Percentiles rank a stretch among this genome's conserved stretches.
Evolutionary conservation across 2,888 invertebrate species (phyloP).

Genomic region (Trisateles emortualis): DNA sequence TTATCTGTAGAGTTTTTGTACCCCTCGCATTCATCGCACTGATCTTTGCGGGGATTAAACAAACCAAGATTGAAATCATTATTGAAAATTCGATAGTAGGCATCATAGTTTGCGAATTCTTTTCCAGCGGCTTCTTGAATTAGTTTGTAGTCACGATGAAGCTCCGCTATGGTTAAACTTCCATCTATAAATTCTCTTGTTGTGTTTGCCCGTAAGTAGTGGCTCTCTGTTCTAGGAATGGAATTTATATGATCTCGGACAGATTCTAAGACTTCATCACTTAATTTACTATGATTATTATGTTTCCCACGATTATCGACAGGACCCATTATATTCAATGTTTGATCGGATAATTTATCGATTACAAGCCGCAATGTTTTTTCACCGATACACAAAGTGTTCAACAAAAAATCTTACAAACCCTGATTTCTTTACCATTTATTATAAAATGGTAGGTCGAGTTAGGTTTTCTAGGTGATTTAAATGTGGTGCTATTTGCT

Average conservation of each 20-base stretch:
- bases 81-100: slow-evolving; percentile 28
- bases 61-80: slow-evolving; percentile 14
- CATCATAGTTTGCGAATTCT: slow-evolving; percentile 33
- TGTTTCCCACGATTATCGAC: slow-evolving; percentile 41
- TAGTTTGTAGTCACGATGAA: slow-evolving; percentile 36
- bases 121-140: slow-evolving; percentile 21
- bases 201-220: slow-evolving; percentile 40
- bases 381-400: slow-evolving; percentile 37
- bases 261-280: slow-evolving; percentile 33
- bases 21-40: slow-evolving; percentile 15
- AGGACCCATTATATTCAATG: slow-evolving; percentile 21
- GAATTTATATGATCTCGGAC: slow-evolving; percentile 40
- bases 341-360: slow-evolving; percentile 24
- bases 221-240: slow-evolving; percentile 42
- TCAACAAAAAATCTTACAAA: slow-evolving; percentile 40
- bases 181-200: slow-evolving; percentile 44
- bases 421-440: slow-evolving; percentile 29
- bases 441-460: slow-evolving; percentile 32
- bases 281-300: slow-evolving; percentile 26
- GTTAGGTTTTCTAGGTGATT: slow-evolving; percentile 37
- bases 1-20: slow-evolving; percentile 26
- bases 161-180: slow-evolving; percentile 36
- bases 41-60: slow-evolving; percentile 9
- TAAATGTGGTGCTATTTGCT: slow-evolving; percentile 24
- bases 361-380: slow-evolving; percentile 39